These are phyloP conservation scores for Eristalis arbustorum DNA, from an alignment of 2,888 invertebrate genomes.

Conservation along the genomic window DNA sequence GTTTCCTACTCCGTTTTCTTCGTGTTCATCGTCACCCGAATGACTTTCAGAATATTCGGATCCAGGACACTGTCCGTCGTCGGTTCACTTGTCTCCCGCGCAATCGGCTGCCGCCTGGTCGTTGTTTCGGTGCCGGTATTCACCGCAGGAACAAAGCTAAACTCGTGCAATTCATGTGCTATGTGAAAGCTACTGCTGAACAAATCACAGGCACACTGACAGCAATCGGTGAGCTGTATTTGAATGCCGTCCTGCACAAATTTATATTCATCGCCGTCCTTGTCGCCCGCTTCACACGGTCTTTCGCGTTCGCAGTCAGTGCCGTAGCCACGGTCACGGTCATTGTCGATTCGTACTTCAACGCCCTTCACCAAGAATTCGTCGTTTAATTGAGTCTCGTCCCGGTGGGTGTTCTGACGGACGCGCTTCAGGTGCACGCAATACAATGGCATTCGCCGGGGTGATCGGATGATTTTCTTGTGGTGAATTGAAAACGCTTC, in stretches of 20 bases:
- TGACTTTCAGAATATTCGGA: slow-evolving; percentile 54
- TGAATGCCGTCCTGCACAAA: slow-evolving; percentile 29
- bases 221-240: slow-evolving; percentile 55
- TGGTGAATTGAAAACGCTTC: not conserved
- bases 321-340: not conserved
- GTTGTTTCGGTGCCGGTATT: not conserved
- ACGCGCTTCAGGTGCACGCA: slow-evolving; percentile 41
- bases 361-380: slow-evolving; percentile 52
- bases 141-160: not conserved
- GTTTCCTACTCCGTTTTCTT: not conserved
- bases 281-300: not conserved
- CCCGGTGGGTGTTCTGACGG: slow-evolving; percentile 5
- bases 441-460: slow-evolving; percentile 44
- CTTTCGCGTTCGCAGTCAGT: not conserved
- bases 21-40: slow-evolving; percentile 51
- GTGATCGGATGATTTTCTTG: slow-evolving; percentile 19
- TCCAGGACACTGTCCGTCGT: slow-evolving; percentile 27
- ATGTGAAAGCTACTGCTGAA: slow-evolving; percentile 35
- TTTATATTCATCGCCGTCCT: slow-evolving; percentile 4
- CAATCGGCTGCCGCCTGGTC: not conserved
- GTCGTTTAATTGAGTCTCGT: slow-evolving; percentile 12
- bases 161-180: slow-evolving; percentile 7
- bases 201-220: slow-evolving; percentile 64
- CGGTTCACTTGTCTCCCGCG: not conserved
- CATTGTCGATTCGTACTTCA: slow-evolving; percentile 28